Percentiles rank a stretch among this genome's conserved stretches.
Evolutionary conservation across 1,140 invertebrate species (phyloP).

Genomic region (Drosophila ficusphila): DNA sequence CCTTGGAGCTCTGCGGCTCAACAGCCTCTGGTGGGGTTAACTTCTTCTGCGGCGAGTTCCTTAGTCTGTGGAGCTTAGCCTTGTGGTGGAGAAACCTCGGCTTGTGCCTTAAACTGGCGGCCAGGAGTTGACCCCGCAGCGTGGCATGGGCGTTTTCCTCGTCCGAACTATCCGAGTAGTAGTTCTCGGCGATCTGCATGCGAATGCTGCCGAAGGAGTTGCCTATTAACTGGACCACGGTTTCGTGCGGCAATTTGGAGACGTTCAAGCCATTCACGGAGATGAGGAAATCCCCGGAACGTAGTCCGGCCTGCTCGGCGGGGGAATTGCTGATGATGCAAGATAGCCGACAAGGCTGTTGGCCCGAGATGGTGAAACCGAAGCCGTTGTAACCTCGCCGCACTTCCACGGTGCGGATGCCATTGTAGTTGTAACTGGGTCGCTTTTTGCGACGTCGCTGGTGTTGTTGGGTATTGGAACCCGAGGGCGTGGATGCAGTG

Average conservation of each 20-base stretch:
- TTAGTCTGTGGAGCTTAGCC: slow-evolving; percentile 71
- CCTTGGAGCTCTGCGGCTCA: slow-evolving; percentile 19
- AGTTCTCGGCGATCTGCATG: slow-evolving; percentile 94
- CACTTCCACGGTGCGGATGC: slow-evolving; percentile 93
- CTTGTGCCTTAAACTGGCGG: slow-evolving; percentile 66
- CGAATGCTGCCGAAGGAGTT: slow-evolving; percentile 91
- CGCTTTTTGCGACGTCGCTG: slow-evolving; percentile 84
- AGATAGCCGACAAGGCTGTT: slow-evolving; percentile 95
- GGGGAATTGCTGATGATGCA: slow-evolving; percentile 94
- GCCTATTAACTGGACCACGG: slow-evolving; percentile 95
- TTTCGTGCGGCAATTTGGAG: slow-evolving; percentile 94
- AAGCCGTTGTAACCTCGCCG: slow-evolving; percentile 93
- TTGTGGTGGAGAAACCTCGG: slow-evolving; percentile 77
- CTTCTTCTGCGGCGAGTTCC: slow-evolving; percentile 79
- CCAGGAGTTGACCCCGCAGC: slow-evolving; percentile 55
- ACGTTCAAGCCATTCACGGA: slow-evolving; percentile 96
- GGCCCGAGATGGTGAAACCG: slow-evolving; percentile 97
- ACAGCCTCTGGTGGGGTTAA: slow-evolving; percentile 31
- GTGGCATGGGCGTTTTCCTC: slow-evolving; percentile 74
- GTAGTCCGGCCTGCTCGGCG: slow-evolving; percentile 92
- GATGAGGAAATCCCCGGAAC: slow-evolving; percentile 95
- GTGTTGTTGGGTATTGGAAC: slow-evolving; percentile 41
- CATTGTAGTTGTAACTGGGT: slow-evolving; percentile 80
- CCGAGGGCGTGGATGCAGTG: slow-evolving; percentile 13
- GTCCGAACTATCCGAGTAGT: slow-evolving; percentile 91